These are phyloP conservation scores for Liparis tanakae DNA, from an alignment of 2,797 vertebrate genomes.

Conservation along the genomic window DNA sequence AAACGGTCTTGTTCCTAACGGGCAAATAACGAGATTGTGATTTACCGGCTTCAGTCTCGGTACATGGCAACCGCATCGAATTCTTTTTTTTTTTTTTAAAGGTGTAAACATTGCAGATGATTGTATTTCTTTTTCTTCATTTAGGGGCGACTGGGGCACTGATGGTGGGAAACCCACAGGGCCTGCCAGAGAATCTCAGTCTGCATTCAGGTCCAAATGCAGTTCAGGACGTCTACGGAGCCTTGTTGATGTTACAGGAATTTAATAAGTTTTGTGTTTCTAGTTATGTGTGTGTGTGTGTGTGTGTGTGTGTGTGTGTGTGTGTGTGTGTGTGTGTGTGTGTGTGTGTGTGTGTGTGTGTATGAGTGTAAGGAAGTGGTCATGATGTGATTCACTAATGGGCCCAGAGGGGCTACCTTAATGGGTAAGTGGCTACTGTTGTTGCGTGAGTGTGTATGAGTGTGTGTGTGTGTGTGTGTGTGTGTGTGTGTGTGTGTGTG, in stretches of 20 bases:
- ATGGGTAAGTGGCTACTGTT: constrained; percentile 60
- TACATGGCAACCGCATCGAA: background rate
- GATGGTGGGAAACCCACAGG: background rate
- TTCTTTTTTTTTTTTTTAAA: background rate
- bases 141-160: background rate
- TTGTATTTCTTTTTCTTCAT: background rate
- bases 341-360: background rate
- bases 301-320: background rate
- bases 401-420: constrained; percentile 66
- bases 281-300: too few species aligned
- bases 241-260: background rate
- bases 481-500: background rate
- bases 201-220: background rate
- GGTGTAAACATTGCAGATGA: background rate
- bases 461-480: background rate
- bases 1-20: constrained; percentile 10
- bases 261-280: too few species aligned
- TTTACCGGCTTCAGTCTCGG: background rate
- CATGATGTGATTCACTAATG: constrained; percentile 68
- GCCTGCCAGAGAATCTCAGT: background rate
- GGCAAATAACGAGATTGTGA: background rate
- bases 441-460: constrained; percentile 12
- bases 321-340: constrained; percentile 4
- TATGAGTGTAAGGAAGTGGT: constrained; percentile 46
- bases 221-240: background rate